These are phyloP conservation scores for Pristionchus japonicus DNA, from an alignment of 2,888 invertebrate species.

Conservation along the genomic window DNA sequence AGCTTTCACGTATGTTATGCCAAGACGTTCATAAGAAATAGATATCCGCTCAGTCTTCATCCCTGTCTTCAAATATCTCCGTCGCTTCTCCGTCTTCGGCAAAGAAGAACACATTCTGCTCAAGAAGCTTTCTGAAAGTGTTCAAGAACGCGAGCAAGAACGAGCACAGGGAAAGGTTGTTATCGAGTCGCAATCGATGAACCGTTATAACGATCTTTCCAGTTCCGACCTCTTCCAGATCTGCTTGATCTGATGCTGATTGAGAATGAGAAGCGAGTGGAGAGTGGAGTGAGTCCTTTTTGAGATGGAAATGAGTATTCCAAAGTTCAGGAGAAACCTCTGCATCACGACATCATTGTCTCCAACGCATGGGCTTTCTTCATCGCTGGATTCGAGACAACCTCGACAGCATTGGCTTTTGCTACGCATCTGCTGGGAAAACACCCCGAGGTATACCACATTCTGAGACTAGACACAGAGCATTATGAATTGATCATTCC, in stretches of 20 bases:
- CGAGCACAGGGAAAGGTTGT: neutral
- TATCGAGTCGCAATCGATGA: neutral
- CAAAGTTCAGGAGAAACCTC: neutral
- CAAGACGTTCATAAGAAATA: too few species aligned
- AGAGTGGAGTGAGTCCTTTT: constrained; percentile 1
- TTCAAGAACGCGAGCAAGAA: neutral
- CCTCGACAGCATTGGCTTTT: constrained; percentile 77
- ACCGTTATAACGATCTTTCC: neutral
- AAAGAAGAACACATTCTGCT: neutral
- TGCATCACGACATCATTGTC: constrained; percentile 44
- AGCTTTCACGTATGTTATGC: neutral
- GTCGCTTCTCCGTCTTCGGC: constrained; percentile 11
- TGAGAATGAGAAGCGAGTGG: constrained; percentile 41
- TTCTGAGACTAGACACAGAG: too few species aligned
- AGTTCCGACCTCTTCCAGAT: constrained; percentile 32
- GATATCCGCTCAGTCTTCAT: neutral
- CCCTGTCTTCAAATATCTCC: neutral
- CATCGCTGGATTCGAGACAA: constrained; percentile 75
- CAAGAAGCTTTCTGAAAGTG: neutral
- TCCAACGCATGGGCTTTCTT: constrained; percentile 46
- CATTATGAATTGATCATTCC: too few species aligned
- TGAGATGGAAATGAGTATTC: neutral
- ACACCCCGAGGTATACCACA: constrained; percentile 74
- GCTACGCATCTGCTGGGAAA: constrained; percentile 76
- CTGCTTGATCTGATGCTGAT: constrained; percentile 40